Percentiles rank a stretch among this genome's conserved stretches.
Evolutionary conservation across 2,113 vertebrate genomes (phyloP).

Genomic region (Apodemus speciosus): DNA sequence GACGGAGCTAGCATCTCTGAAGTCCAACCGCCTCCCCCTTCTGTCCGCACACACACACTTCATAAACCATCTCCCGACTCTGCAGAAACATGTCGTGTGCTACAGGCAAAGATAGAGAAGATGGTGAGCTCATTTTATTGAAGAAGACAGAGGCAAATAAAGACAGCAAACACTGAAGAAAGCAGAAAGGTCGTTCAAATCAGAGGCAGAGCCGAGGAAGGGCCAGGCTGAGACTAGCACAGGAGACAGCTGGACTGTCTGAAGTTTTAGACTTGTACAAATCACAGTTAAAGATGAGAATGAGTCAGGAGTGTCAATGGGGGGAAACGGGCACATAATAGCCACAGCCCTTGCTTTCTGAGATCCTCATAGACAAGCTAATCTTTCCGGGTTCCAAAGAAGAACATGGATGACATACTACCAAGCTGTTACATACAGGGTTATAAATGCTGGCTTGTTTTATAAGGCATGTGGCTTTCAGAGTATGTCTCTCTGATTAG

Average conservation of each 20-base stretch:
- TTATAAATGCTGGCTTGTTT: background rate
- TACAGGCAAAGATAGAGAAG: background rate
- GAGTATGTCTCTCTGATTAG: background rate
- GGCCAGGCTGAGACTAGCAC: background rate
- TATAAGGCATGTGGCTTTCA: background rate
- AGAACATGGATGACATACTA: background rate
- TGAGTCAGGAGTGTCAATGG: background rate
- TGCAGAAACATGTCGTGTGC: background rate
- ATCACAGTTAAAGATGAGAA: background rate
- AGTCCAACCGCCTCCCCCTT: background rate
- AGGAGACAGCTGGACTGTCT: background rate
- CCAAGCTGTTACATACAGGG: background rate
- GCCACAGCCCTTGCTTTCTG: background rate
- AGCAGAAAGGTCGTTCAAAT: background rate
- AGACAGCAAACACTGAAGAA: slow-evolving; percentile 29
- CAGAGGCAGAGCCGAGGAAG: background rate
- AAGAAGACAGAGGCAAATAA: background rate
- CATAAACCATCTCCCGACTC: background rate
- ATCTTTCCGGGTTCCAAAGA: background rate
- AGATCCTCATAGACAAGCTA: background rate
- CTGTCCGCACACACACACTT: background rate
- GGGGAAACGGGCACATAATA: background rate
- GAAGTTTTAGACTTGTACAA: background rate
- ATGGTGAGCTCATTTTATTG: slow-evolving; percentile 15
- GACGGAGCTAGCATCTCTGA: background rate